Percentiles rank a stretch among this genome's conserved stretches.
These are phyloP conservation scores for Macroglossus sobrinus DNA, from an alignment of 2,113 vertebrate genomes.

Conservation along the genomic window DNA sequence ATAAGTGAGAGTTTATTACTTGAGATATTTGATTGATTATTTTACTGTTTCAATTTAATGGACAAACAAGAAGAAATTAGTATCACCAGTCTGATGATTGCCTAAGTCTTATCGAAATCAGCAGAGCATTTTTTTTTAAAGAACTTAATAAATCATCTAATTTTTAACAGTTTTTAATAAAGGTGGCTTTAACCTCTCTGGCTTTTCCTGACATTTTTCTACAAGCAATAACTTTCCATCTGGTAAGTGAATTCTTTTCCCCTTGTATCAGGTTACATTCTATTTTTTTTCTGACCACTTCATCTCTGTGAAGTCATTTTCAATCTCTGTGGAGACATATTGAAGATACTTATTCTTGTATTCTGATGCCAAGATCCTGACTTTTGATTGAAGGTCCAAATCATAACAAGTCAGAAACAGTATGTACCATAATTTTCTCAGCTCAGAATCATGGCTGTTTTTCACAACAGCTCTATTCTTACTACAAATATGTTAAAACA, in stretches of 20 bases:
- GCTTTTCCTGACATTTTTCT: neutral
- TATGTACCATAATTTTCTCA: neutral
- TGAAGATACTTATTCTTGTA: neutral
- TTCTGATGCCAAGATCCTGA: neutral
- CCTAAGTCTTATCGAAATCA: neutral
- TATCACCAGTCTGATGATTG: neutral
- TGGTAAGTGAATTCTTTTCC: neutral
- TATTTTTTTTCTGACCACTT: neutral
- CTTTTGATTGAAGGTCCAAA: constrained; percentile 39
- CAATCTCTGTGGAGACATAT: neutral
- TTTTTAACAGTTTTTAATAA: constrained; percentile 4
- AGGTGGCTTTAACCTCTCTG: neutral
- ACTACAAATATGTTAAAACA: neutral
- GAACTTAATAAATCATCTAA: neutral
- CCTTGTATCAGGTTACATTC: neutral
- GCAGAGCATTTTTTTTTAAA: neutral
- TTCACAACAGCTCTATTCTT: constrained; percentile 6
- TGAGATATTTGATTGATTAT: neutral
- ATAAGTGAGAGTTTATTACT: neutral
- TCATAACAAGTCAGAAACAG: constrained; percentile 17
- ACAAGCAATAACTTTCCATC: neutral
- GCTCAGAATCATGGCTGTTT: neutral
- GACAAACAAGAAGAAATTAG: neutral
- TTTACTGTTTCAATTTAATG: constrained; percentile 25
- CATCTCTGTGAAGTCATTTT: neutral